Percentiles rank a stretch among this genome's conserved stretches.
Evolutionary conservation across 2,888 invertebrate species (phyloP).

Genomic region (Drosophila prolongata): DNA sequence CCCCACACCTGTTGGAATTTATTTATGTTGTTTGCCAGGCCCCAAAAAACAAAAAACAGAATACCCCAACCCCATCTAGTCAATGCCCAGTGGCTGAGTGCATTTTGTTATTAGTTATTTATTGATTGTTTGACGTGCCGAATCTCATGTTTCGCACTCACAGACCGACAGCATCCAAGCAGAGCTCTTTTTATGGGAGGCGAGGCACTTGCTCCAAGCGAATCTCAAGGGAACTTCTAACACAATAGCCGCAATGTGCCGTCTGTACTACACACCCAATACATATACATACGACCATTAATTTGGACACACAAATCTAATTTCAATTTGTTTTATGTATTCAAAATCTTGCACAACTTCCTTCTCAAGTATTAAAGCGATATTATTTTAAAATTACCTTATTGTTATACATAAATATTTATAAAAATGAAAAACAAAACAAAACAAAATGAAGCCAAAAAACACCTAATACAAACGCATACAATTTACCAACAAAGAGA

Average conservation of each 20-base stretch:
- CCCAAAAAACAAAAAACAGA: conserved; percentile 7
- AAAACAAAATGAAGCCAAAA: conserved; percentile 47
- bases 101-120: conserved; percentile 76
- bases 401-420: conserved; percentile 69
- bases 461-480: conserved; percentile 37
- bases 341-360: conserved; percentile 73
- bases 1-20: conserved; percentile 21
- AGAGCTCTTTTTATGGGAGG: conserved; percentile 36
- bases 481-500: conserved; percentile 24
- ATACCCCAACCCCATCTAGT: conserved; percentile 54
- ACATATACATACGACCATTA: conserved; percentile 27
- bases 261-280: conserved; percentile 42
- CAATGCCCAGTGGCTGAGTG: conserved; percentile 63
- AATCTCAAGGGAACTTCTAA: conserved; percentile 68
- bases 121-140: conserved; percentile 65
- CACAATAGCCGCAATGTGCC: conserved; percentile 57
- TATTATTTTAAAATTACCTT: conserved; percentile 74
- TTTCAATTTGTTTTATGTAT: conserved; percentile 46
- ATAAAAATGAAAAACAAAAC: conserved; percentile 49
- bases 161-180: conserved; percentile 48
- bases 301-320: conserved; percentile 34
- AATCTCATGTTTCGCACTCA: conserved; percentile 69
- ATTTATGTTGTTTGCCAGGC: conserved; percentile 41
- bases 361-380: conserved; percentile 80
- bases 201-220: conserved; percentile 62